These are phyloP conservation scores for Spodoptera litura DNA, from an alignment of 1,140 invertebrate species.

Conservation along the genomic window DNA sequence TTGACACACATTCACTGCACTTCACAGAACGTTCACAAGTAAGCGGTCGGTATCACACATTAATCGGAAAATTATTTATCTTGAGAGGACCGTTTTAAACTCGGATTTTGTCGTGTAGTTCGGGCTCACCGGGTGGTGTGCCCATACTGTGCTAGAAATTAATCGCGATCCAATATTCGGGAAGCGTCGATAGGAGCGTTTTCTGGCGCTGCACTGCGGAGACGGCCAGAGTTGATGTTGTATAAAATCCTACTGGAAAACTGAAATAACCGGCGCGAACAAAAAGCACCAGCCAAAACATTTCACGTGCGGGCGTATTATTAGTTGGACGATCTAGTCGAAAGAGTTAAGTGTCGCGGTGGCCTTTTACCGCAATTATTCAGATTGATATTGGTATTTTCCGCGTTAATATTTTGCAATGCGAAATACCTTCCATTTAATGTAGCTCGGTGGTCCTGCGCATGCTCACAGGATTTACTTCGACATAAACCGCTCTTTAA, in stretches of 20 bases:
- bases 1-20: slow-evolving; percentile 73
- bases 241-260: slow-evolving; percentile 85
- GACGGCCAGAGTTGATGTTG: slow-evolving; percentile 80
- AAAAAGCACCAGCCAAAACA: slow-evolving; percentile 86
- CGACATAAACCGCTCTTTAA: slow-evolving; percentile 63
- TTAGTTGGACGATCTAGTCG: slow-evolving; percentile 85
- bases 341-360: slow-evolving; percentile 79
- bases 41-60: slow-evolving; percentile 40
- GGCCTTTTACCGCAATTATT: slow-evolving; percentile 73
- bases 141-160: slow-evolving; percentile 52
- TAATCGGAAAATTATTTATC: slow-evolving; percentile 28
- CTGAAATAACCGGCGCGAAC: slow-evolving; percentile 85
- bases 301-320: slow-evolving; percentile 85
- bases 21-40: slow-evolving; percentile 52
- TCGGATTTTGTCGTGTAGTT: slow-evolving; percentile 55
- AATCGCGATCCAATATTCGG: slow-evolving; percentile 35
- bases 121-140: slow-evolving; percentile 51
- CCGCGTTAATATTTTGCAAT: slow-evolving; percentile 47
- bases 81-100: slow-evolving; percentile 51
- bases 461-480: slow-evolving; percentile 56
- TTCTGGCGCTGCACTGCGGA: slow-evolving; percentile 66
- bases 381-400: slow-evolving; percentile 64
- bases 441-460: slow-evolving; percentile 44
- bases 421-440: slow-evolving; percentile 49
- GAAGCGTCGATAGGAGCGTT: slow-evolving; percentile 38